Base-by-base conservation (phyloP, 2,113 vertebrate species). In the Rhinolophus ferrumequinum region DNA sequence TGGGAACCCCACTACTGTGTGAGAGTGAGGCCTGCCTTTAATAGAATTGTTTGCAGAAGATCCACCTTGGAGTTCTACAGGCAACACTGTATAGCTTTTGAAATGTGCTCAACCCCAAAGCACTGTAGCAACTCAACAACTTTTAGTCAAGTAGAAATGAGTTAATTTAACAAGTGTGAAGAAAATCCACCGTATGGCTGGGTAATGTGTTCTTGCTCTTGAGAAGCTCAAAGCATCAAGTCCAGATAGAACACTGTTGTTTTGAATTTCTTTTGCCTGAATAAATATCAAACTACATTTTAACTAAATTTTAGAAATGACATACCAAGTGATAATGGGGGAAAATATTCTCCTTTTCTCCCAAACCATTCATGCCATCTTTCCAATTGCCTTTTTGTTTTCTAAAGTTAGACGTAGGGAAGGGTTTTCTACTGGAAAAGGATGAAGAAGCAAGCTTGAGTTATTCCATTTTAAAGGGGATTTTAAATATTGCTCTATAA, bases 281-380 rank as follows among this genome's bases (percentile, higher is more conserved):
- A 67, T 62, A 92, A 77, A 84, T 85, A 72, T 44, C 66, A 84
- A 90, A 86, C 26, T 47, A 50, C 52, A 88, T 50, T 88, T 54
- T 70, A 88, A 79, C 54, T 76, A 93, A 50, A 70, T 47, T 88
- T 88, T 84, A 69, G 56, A 90, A 96, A 82, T 75, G 38, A 33
- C 22, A 64, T 30, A 26, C 21, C 62, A 95, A 86, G 6, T 75
- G 76, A 73, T 66, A 90, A 75, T 38, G 80, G 76, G 5, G 9
- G 44, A 58, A 26, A 47, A 58, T 28, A 22, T 15, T 14, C 10
- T 50, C 33, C 3, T 56, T 93, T 73, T 83, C 35, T 77, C 60
- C 67, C 38, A 90, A 89, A 52, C 12, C 28, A 26, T 35, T 38
- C 33, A 33, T 11, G 8, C 12, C 12, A 41, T 69, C 60, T 95